phyloP scores from a whole-genome alignment of 2,113 vertebrate genomes.

The Laticauda colubrina region DNA sequence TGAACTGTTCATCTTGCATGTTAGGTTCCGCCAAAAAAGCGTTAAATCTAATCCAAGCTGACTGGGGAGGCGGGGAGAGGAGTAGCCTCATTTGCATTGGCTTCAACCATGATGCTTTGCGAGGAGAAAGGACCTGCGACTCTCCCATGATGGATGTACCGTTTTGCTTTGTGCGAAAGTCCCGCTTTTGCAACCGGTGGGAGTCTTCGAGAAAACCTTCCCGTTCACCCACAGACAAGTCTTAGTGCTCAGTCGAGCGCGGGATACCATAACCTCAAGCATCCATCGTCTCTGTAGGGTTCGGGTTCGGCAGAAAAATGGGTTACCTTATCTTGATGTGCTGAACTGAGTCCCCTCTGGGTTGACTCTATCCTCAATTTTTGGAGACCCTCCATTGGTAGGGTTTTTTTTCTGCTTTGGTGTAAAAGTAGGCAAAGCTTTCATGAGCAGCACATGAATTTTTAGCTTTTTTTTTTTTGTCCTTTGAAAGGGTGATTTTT shows the following conservation, averaged over 20 bases:
- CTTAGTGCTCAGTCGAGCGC: fast-evolving
- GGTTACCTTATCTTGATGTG: too few relatives aligned
- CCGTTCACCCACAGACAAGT: fast-evolving
- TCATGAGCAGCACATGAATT: too few relatives aligned
- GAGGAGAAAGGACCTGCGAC: too few relatives aligned
- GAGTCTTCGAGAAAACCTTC: fast-evolving
- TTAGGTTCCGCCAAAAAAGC: neutral
- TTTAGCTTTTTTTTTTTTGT: too few relatives aligned
- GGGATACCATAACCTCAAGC: neutral
- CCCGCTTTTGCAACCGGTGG: fast-evolving
- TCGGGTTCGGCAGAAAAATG: neutral
- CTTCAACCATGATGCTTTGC: neutral
- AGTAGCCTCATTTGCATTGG: neutral
- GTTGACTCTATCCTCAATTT: slow-evolving; percentile 21
- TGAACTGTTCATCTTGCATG: too few relatives aligned
- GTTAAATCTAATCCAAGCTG: neutral
- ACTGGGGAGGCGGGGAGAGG: neutral
- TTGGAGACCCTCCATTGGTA: slow-evolving; percentile 23
- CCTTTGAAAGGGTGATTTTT: too few relatives aligned
- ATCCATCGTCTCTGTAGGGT: fast-evolving
- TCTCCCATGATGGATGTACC: too few relatives aligned
- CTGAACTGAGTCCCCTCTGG: too few relatives aligned
- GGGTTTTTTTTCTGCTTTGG: too few relatives aligned
- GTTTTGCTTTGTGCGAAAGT: neutral
- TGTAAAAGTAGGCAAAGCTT: too few relatives aligned